Base-by-base conservation (phyloP, 2,888 invertebrate genomes). In the Melanostoma mellinum region DNA sequence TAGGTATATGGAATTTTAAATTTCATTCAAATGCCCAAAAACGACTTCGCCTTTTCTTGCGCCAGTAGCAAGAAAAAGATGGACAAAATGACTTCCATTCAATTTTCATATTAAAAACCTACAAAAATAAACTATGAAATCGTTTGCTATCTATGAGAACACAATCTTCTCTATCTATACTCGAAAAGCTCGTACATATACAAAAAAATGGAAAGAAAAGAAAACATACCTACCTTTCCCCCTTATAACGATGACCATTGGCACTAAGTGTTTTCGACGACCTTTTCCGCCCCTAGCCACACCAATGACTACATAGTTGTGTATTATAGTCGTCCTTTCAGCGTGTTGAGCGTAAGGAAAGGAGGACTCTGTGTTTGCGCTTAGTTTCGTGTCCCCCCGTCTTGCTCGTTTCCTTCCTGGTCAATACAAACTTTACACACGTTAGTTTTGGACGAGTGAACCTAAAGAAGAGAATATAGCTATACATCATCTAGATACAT, bases 51-150 rank as follows among this genome's bases (percentile, higher is more conserved):
- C 10, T 30, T 44, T 6, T 20, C 20, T 20, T 20, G 1, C 20
- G 20, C 20, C 20, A 20, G 20, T 20, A 20, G 20, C 5, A 8
- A 4, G 30, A 6, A 53, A 9, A 8, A 55, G 40, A 61, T 61
- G 10, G 61, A 55, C 58, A 61, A 40, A 55, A 55, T 35, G 61
- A 67, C 44, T 65, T 63, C 53, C 72, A 67, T 81, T 72, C 55
- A 76, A 76, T 81, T 81, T 67, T 76, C 71, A 81, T 81, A 76
- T 81, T 81, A 81, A 81, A 81, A 81, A 81, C 42, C 81, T 61
- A 76, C 81, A 76, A 81, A 20, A 76, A 76, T 81, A 76, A 76
- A 81, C 76, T 72, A 61, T 48, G 80, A 71, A 71, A 71, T 81
- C 75, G 71, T 40, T 48, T 53, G 35, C n/a, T 36, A 32, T 61